phyloP scores from a whole-genome alignment of 2,113 vertebrate species.

The Leptosomus discolor region DNA sequence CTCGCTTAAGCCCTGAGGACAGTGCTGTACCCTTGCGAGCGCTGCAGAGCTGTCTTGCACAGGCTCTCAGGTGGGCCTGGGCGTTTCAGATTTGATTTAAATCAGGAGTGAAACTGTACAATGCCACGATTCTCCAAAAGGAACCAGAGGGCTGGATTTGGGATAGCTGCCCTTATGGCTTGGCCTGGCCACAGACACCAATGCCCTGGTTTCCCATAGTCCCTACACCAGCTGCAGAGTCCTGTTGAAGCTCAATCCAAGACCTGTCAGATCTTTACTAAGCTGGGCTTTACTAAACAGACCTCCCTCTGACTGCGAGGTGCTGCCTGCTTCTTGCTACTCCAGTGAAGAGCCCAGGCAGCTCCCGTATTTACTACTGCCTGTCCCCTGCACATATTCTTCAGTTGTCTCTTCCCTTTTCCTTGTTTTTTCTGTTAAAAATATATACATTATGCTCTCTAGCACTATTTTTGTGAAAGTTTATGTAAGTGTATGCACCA shows the following conservation, averaged over 20 bases:
- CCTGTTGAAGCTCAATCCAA: not conserved
- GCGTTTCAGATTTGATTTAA: not conserved
- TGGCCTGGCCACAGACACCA: not conserved
- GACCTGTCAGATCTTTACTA: not conserved
- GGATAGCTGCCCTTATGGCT: not conserved
- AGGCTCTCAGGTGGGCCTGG: not conserved
- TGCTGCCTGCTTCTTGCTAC: not conserved
- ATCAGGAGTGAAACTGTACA: not conserved
- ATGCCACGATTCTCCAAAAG: not conserved
- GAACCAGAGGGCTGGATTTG: not conserved
- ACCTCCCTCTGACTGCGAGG: not conserved
- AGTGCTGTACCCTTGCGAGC: not conserved
- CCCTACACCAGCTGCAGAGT: not conserved
- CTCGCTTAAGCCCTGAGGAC: accelerated
- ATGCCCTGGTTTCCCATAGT: not conserved
- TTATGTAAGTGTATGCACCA: accelerated
- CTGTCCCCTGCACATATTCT: not conserved
- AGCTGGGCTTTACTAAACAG: not conserved
- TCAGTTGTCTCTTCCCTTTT: not conserved
- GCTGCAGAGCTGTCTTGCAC: not conserved
- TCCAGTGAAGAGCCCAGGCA: not conserved
- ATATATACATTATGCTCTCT: too few relatives aligned
- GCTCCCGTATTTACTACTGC: not conserved
- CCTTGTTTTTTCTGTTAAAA: not conserved
- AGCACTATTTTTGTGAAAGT: not conserved